Base-by-base conservation (phyloP, 1,140 invertebrate genomes). In the Drosophila pruinosa region DNA sequence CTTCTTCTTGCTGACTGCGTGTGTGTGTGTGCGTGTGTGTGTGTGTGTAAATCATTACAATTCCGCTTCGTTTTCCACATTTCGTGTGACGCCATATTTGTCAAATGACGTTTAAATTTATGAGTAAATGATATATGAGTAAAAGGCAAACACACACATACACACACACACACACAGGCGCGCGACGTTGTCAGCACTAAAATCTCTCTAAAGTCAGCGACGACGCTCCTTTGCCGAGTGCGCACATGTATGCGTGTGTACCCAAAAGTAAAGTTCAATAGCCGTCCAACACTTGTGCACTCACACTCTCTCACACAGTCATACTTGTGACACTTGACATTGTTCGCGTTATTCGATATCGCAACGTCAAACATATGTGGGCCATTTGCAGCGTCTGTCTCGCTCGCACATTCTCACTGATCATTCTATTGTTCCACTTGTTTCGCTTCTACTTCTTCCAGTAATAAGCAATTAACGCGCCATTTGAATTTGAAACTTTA, bases 91-190 rank as follows among this genome's bases (percentile, higher is more conserved):
- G 75, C 72, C 75, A 62, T 77, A 77, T 77, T 77, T 77, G 77
- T 80, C 75, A 78, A 77, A 78, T 78, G 68, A 71, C 59, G 77
- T 80, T 80, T 80, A 80, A 80, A 80, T 80, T 79, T 75, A 80
- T 75, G 74, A 57, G 26, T 54, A 61, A 57, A 67, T 77, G 69
- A 67, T 62, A 73, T 63, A 63, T 68, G 62, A 71, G 61, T 72
- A 72, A 76, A 36, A 57, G 24, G 7, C 45, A 47, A 22, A 57
- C 53, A 54, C 52, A 24, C 52, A 54, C 8, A 15, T 17, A 39
- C 52, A 10, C 19, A n/a, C 28, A 24, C 24, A n/a, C 8, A 47
- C 53, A 41, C 36, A 24, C 34, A 54, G 10, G 1, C n/a, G 2
- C 15, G 47, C 59, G n/a, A 26, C 26, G 15, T 31, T 43, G 54